Evolutionary conservation across 64 coral and sea anemone genomes (phyloP).

Genomic region (Pocillopora damicornis): DNA sequence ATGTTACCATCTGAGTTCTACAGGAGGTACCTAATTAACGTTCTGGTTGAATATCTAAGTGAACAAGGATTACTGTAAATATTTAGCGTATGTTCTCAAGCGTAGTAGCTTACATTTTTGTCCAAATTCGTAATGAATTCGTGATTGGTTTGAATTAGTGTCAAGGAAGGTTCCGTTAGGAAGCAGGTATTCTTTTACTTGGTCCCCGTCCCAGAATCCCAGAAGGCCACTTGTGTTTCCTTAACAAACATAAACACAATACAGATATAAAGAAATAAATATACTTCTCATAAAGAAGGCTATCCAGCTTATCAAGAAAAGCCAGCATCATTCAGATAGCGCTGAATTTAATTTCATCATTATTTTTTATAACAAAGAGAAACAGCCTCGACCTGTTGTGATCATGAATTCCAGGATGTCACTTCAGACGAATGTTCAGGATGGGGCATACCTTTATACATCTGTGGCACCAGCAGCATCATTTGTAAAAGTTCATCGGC

Average conservation of each 20-base stretch:
- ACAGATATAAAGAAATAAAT: too few species aligned
- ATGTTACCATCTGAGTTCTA: neutral
- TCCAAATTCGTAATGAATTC: slow-evolving; percentile 57
- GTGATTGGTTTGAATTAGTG: slow-evolving; percentile 7
- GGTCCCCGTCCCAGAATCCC: slow-evolving; percentile 61
- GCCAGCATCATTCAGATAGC: too few species aligned
- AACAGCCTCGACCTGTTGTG: too few species aligned
- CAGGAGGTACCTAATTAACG: neutral
- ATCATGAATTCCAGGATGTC: too few species aligned
- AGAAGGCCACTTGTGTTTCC: slow-evolving; percentile 60
- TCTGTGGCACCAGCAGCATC: slow-evolving; percentile 34
- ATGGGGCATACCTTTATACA: slow-evolving; percentile 27
- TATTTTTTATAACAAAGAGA: too few species aligned
- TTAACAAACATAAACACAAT: neutral
- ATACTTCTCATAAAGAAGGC: too few species aligned
- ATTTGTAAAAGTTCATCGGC: slow-evolving; percentile 31
- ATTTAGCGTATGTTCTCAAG: too few species aligned
- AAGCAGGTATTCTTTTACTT: slow-evolving; percentile 44
- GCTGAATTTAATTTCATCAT: too few species aligned
- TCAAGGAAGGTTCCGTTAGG: slow-evolving; percentile 55
- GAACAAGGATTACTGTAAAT: neutral
- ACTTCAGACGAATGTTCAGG: too few species aligned
- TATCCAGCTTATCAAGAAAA: too few species aligned
- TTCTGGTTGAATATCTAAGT: neutral
- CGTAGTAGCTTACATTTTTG: slow-evolving; percentile 56